A percentile compares a stretch with the other conserved stretches of the same genome.
phyloP scores from a whole-genome alignment of 2,797 vertebrate genomes.

The Lemur catta region DNA sequence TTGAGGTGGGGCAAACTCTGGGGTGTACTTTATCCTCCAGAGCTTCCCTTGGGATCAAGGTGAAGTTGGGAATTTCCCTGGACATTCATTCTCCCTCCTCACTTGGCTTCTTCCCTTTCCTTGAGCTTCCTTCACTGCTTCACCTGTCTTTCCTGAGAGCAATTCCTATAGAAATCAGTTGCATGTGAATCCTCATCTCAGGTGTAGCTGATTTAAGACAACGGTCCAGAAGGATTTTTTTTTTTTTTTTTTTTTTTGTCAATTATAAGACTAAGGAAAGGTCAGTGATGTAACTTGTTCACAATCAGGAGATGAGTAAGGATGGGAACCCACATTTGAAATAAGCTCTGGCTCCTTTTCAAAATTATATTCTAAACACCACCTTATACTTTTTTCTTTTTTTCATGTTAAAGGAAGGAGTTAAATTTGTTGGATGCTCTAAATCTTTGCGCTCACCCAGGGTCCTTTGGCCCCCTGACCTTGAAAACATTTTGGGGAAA shows the following conservation, averaged over 20 bases:
- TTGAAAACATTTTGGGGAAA: slow-evolving; percentile 78
- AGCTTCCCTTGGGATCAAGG: background rate
- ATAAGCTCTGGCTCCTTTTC: background rate
- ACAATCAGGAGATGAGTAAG: background rate
- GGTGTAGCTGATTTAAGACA: background rate
- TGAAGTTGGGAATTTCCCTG: background rate
- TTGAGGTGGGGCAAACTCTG: background rate
- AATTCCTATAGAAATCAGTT: background rate
- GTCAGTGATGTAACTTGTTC: background rate
- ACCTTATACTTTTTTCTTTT: too few relatives aligned
- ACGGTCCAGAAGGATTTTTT: background rate
- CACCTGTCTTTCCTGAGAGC: background rate
- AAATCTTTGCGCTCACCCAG: slow-evolving; percentile 80
- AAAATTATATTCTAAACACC: background rate
- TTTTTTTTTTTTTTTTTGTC: background rate
- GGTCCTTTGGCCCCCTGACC: slow-evolving; percentile 70
- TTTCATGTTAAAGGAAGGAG: slow-evolving; percentile 76
- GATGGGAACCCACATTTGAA: background rate
- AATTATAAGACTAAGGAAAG: background rate
- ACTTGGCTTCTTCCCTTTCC: background rate
- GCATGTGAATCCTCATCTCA: background rate
- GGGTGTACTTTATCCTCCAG: background rate
- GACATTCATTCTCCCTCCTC: background rate
- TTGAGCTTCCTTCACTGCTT: background rate
- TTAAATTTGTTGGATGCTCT: slow-evolving; percentile 80